Conservation (phyloP, 1,140 invertebrate genomes). For the Hyles vespertilio region DNA sequence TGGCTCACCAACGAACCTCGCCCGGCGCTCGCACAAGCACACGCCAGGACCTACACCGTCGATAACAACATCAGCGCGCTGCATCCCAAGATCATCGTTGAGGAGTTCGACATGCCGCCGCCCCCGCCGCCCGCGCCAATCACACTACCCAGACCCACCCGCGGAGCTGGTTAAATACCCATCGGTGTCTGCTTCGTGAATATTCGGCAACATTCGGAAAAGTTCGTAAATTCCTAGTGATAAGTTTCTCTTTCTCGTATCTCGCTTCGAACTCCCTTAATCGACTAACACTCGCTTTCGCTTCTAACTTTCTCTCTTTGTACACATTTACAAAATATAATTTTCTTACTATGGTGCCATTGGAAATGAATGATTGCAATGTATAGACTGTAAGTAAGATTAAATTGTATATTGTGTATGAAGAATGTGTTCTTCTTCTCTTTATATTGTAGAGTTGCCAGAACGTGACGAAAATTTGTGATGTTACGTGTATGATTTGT, state of each 20-base stretch:
- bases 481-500: constrained; percentile 13
- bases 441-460: constrained; percentile 33
- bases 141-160: constrained; percentile 30
- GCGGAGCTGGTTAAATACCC: constrained; percentile 38
- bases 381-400: no score
- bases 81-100: constrained; percentile 72
- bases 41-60: constrained; percentile 62
- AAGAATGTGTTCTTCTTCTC: constrained; percentile 34
- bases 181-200: not conserved
- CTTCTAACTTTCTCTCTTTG: not conserved
- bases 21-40: constrained; percentile 49
- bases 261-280: constrained; percentile 23
- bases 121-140: constrained; percentile 38
- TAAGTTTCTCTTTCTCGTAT: not conserved
- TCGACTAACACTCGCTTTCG: not conserved
- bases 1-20: constrained; percentile 55
- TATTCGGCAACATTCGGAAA: constrained; percentile 1
- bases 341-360: no score
- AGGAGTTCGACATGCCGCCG: constrained; percentile 67
- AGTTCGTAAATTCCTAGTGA: constrained; percentile 1
- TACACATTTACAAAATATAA: no score
- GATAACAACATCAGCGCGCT: constrained; percentile 70
- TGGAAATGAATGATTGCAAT: no score
- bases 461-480: constrained; percentile 29
- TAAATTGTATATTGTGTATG: not conserved